Evolutionary conservation across 37 sponge, comb jelly and placozoan species (phyloP), one percentile per base, ranked within the genome.

Genomic region (Axinella damicornis): DNA sequence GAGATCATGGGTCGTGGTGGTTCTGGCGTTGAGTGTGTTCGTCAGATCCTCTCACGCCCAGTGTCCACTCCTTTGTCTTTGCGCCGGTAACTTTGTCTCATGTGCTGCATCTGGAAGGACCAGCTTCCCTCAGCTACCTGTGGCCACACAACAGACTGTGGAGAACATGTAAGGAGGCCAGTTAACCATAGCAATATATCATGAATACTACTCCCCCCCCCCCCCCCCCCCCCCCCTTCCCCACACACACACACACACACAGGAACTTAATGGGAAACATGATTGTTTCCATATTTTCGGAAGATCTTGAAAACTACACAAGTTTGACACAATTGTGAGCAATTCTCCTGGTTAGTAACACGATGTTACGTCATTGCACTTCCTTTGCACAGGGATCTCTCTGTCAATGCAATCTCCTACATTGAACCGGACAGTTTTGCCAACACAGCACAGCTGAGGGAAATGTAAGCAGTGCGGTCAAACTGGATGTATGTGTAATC

Each of bases 371-470:
- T n/a, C n/a, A n/a, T n/a, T n/a, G n/a, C n/a, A n/a, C 57, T 18
- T 61, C 27, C 6, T 46, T 19, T 20, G 27, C 34, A 16, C 80
- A 79, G 80, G 27, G 31, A 66, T 66, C 55, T 79, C n/a, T 22
- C 54, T 35, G 14, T 24, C 33, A 77, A 77, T 24, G 4, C 31
- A 19, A 28, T 77, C 5, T 18, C 24, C 16, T 24, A 6, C 40
- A 77, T 77, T 77, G 78, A 77, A 36, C 24, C 30, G 4, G 78
- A 64, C 2, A 77, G 78, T 27, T 77, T 77, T 62, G 15, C 39
- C 22, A 57, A 18, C 25, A n/a, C 64, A 77, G 2, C 41, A 19
- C 27, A 28, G 12, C 78, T 77, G 1, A 63, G 21, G 27, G 24
- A 35, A 63, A 11, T 77, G 78, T 77, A 63, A 35, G 78, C 37